Evolutionary conservation across 2,113 vertebrate species (phyloP).

Genomic region (Pelvicachromis taeniatus): DNA sequence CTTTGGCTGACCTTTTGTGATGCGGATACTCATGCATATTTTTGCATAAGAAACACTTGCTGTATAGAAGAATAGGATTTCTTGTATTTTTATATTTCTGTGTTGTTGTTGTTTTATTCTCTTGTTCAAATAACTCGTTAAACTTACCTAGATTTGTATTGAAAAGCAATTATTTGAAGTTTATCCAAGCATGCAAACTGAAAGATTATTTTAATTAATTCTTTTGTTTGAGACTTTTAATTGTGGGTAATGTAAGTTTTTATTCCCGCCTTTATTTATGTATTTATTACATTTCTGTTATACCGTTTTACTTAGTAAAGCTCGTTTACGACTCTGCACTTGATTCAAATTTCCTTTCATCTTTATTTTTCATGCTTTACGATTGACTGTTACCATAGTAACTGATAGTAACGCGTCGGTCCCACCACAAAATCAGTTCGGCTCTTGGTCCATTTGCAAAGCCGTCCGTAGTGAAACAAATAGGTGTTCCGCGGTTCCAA

Average conservation of each 20-base stretch:
- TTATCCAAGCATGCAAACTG: background rate
- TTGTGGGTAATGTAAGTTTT: background rate
- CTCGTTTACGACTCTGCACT: background rate
- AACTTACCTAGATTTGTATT: background rate
- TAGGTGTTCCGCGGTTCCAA: background rate
- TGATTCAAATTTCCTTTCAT: background rate
- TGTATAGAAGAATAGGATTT: background rate
- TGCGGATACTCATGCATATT: background rate
- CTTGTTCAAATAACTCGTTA: background rate
- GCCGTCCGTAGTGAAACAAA: constrained; percentile 32
- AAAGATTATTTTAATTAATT: background rate
- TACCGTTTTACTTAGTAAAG: background rate
- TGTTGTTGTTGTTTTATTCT: too few relatives aligned
- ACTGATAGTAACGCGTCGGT: background rate
- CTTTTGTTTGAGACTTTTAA: background rate
- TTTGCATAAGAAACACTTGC: background rate
- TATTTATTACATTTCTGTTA: background rate
- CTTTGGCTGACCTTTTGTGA: background rate
- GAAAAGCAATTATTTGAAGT: background rate
- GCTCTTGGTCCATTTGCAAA: constrained; percentile 18
- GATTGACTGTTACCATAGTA: background rate
- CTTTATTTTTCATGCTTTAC: background rate
- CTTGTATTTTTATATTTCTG: background rate
- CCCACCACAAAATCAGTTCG: background rate
- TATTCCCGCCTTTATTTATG: background rate